Percentiles rank a stretch among this genome's conserved stretches.
phyloP scores from a whole-genome alignment of 2,888 invertebrate species.

The Stenolophus ochropezus region DNA sequence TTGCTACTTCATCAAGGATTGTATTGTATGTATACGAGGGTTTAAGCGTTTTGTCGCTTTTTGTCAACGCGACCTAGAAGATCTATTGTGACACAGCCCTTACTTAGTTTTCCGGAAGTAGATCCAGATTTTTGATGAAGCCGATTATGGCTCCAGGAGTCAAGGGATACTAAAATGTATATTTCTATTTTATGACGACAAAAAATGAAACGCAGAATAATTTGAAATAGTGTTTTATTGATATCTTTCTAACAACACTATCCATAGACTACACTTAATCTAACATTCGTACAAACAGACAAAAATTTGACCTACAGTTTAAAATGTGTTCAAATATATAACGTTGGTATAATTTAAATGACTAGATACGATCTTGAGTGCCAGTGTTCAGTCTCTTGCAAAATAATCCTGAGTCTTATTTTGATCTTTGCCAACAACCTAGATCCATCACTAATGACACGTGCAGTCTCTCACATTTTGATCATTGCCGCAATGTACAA shows the following conservation, averaged over 20 bases:
- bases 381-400: slow-evolving; percentile 51
- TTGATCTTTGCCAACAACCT: slow-evolving; percentile 41
- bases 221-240: slow-evolving; percentile 48
- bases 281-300: slow-evolving; percentile 59
- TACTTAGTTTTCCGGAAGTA: too few relatives aligned
- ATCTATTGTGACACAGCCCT: too few relatives aligned
- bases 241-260: slow-evolving; percentile 49
- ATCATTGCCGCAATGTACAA: slow-evolving; percentile 42
- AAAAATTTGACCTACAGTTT: slow-evolving; percentile 51
- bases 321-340: slow-evolving; percentile 52
- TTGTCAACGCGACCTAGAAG: too few relatives aligned
- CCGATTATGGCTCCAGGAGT: too few relatives aligned
- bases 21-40: too few relatives aligned
- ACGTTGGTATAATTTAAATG: slow-evolving; percentile 45
- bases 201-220: background rate
- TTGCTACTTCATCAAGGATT: too few relatives aligned
- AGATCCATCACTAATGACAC: slow-evolving; percentile 20
- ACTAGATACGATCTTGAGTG: slow-evolving; percentile 36
- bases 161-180: too few relatives aligned
- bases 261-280: slow-evolving; percentile 50
- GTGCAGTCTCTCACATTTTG: slow-evolving; percentile 56
- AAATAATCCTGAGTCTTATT: slow-evolving; percentile 52
- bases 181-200: too few relatives aligned
- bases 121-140: too few relatives aligned
- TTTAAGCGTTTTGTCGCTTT: too few relatives aligned